A percentile compares a stretch with the other conserved stretches of the same genome.
Conservation (phyloP, 2,797 vertebrate genomes). For the Octomys mimax region DNA sequence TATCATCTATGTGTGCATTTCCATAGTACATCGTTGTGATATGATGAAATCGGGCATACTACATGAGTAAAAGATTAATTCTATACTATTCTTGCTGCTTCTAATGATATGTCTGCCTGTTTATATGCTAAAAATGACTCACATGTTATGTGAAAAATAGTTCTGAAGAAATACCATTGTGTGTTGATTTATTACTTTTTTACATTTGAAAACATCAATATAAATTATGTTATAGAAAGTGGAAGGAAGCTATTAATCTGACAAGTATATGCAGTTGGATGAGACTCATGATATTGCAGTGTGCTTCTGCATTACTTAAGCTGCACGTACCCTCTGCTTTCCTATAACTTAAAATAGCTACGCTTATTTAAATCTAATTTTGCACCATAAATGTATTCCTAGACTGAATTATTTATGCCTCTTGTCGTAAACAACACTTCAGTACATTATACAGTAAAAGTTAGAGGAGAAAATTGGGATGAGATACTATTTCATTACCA, state of each 20-base stretch:
- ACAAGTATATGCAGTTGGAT: background rate
- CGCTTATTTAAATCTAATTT: conserved; percentile 62
- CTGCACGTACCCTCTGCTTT: background rate
- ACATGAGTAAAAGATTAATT: background rate
- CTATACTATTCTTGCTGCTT: background rate
- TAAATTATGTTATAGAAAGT: background rate
- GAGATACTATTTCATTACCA: conserved; percentile 65
- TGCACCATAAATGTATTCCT: conserved; percentile 50
- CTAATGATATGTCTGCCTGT: background rate
- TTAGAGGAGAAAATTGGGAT: background rate
- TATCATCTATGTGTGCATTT: conserved; percentile 5
- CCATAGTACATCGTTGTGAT: background rate
- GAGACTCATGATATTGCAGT: background rate
- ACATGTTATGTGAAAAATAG: background rate
- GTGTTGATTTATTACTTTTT: conserved; percentile 58
- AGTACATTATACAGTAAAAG: conserved; percentile 34
- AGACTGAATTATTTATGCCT: conserved; percentile 65
- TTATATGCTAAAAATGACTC: conserved; percentile 26
- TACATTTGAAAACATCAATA: conserved; percentile 53
- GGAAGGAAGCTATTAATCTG: background rate
- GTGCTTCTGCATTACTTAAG: conserved; percentile 49
- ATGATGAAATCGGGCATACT: background rate
- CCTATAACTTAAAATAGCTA: conserved; percentile 49
- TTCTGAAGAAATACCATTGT: background rate
- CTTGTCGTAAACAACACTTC: conserved; percentile 34